These are phyloP conservation scores for Notothenia rossii DNA, from an alignment of 2,113 vertebrate genomes.

Conservation along the genomic window DNA sequence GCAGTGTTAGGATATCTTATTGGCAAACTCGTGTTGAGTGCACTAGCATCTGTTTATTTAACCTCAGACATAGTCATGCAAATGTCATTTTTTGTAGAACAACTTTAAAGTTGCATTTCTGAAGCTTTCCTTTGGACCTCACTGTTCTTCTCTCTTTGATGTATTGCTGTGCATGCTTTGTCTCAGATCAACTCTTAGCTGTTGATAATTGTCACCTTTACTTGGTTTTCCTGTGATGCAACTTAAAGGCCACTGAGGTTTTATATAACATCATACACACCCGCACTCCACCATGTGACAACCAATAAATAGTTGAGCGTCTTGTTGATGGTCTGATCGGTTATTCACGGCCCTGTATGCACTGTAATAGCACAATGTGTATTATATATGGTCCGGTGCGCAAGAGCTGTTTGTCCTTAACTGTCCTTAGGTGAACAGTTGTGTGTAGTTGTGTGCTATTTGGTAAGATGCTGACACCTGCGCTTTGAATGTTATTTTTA, in stretches of 20 bases:
- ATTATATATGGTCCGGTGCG: conserved; percentile 44
- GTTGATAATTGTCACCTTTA: conserved; percentile 44
- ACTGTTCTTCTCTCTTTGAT: neutral
- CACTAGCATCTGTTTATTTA: conserved; percentile 31
- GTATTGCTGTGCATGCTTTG: conserved; percentile 2
- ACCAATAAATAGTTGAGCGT: conserved; percentile 50
- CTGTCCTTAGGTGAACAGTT: conserved; percentile 5
- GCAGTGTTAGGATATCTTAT: conserved; percentile 25
- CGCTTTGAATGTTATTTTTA: conserved; percentile 8
- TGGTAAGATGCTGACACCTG: conserved; percentile 19
- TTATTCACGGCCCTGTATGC: conserved; percentile 39
- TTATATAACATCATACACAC: conserved; percentile 45
- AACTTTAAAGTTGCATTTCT: neutral
- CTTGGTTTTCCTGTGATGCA: conserved; percentile 70
- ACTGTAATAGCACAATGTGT: conserved; percentile 22
- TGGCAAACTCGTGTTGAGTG: conserved; percentile 41
- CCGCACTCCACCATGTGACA: conserved; percentile 57
- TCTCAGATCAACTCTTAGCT: conserved; percentile 1
- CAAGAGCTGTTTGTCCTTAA: conserved; percentile 29
- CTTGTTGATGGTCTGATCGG: conserved; percentile 13
- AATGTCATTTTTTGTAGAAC: conserved; percentile 42
- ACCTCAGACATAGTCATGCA: conserved; percentile 16
- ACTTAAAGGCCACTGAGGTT: conserved; percentile 65
- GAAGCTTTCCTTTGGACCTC: neutral
- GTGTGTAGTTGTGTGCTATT: conserved; percentile 12